Evolutionary conservation across 2,888 invertebrate genomes (phyloP).

Genomic region (Brassicogethes aeneus): DNA sequence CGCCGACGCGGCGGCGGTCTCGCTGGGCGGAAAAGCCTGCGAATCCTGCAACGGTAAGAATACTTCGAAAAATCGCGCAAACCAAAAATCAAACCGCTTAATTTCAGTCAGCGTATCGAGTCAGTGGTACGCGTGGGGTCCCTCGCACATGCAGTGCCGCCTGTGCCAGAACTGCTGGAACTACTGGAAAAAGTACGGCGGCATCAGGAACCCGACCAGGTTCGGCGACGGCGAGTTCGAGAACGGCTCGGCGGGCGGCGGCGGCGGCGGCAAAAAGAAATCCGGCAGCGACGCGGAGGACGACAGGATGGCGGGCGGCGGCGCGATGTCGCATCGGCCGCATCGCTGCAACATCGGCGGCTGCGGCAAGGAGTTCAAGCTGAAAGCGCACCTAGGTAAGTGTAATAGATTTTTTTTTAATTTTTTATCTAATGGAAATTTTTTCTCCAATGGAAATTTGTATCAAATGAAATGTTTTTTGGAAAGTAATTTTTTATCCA

Average conservation of each 20-base stretch:
- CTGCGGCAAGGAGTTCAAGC: constrained; percentile 92
- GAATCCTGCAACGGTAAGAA: constrained; percentile 70
- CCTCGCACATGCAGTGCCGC: constrained; percentile 84
- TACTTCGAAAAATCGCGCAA: not conserved
- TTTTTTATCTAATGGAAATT: not conserved
- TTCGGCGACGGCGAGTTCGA: constrained; percentile 44
- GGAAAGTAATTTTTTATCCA: not conserved
- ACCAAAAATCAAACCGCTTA: not conserved
- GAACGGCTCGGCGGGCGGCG: constrained; percentile 22
- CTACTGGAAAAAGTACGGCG: constrained; percentile 98
- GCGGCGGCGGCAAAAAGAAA: constrained; percentile 40
- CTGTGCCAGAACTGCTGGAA: constrained; percentile 92
- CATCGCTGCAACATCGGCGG: constrained; percentile 85
- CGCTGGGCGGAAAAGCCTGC: constrained; percentile 64
- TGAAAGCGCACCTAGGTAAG: constrained; percentile 81
- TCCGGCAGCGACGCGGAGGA: constrained; percentile 43
- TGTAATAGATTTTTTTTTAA: not conserved
- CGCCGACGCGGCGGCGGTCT: constrained; percentile 43
- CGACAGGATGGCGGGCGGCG: constrained; percentile 43
- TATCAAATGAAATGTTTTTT: too few species aligned
- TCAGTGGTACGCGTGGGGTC: constrained; percentile 98
- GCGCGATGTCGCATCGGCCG: constrained; percentile 57
- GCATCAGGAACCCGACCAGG: constrained; percentile 71
- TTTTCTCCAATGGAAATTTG: not conserved
- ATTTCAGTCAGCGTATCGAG: constrained; percentile 58